Evolutionary conservation across 30 jellyfish, hydroid and myxozoan species (phyloP), one percentile per base, ranked within the genome.

Genomic region (Phacellophora camtschatica): DNA sequence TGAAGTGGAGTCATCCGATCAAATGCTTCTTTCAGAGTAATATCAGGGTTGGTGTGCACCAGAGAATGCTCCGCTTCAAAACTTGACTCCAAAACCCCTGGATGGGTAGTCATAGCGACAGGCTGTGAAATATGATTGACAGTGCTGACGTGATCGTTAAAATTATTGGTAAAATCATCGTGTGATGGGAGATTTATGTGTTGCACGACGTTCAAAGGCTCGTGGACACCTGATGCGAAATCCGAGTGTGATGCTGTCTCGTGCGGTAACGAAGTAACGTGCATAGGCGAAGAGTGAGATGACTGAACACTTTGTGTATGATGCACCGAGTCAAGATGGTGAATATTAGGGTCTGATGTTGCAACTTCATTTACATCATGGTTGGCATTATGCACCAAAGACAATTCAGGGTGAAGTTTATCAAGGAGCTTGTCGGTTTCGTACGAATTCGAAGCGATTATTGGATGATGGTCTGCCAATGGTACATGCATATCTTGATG

Each of bases 31-130:
- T 80, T 59, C 1, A 80, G 61, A 39, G 91, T 80, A 0, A 80
- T 57, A 54, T 80, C 91, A 77, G 91, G 91, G 53, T 80, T 29
- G n/a, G 66, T 46, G 84, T 80, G 91, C 50, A 80, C 91, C 49
- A 80, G 54, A 33, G 73, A 59, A 48, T 53, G 20, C n/a, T 70
- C 91, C 16, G 91, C 84, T 7, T 27, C 77, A 12, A 53, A 59
- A 51, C 63, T 77, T 5, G 81, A 73, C 1, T 74, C 54, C 13
- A 73, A 39, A 4, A 73, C 32, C 57, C 82, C 61, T 32, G 89
- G 81, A 15, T 62, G 67, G 7, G 78, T 73, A 28, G 41, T 6
- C 1, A 65, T 4, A 2, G 33, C 81, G 22, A 62, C 73, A 0
- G 33, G 43, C n/a, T 56, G 74, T 35, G 84, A 51, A 3, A 55